Base-by-base conservation (phyloP, 2,113 vertebrate species). In the Ranitomeya variabilis region DNA sequence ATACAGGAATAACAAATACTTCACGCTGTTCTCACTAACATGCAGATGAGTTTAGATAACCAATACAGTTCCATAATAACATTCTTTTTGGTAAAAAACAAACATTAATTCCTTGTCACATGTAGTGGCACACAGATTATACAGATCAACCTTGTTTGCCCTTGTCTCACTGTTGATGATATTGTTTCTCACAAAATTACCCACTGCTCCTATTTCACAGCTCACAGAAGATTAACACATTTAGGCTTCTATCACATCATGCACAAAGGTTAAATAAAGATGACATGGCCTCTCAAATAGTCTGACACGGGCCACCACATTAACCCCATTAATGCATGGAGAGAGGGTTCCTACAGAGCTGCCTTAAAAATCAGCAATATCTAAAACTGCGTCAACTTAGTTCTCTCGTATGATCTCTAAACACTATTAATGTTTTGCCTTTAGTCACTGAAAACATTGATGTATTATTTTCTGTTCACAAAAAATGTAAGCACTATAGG, bases 271-370 rank as follows among this genome's bases (percentile, higher is more conserved):
- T 80, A 87, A 52, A 73, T 16, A 80, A 18, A 57, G 78, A n/a
- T 87, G 86, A 79, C 77, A 71, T 21, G 77, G 74, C 62, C 86
- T 87, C 79, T 66, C 54, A 73, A 31, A 19, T 26, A 37, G 51
- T 81, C 52, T 79, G 86, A 87, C 60, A 87, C 21, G 79, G 86
- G 51, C 52, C 77, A 81, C 45, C 69, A 64, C 57, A 80, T 81
- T 80, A 80, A 59, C 78, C 77, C 64, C 62, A 87, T 71, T 87
- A 79, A 80, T 67, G 86, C 71, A 78, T 76, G 57, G 23, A 26
- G n/a, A 15, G 14, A 11, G 57, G 19, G n/a, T 51, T 76, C 1
- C 9, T 21, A 59, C 69, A 37, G 52, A 57, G n/a, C 80, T 19
- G 78, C 60, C 23, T 37, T 67, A 26, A 59, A 59, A 26, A 21